phyloP scores from a whole-genome alignment of 2,888 invertebrate species.

The Venustoraphidia nigricollis region DNA sequence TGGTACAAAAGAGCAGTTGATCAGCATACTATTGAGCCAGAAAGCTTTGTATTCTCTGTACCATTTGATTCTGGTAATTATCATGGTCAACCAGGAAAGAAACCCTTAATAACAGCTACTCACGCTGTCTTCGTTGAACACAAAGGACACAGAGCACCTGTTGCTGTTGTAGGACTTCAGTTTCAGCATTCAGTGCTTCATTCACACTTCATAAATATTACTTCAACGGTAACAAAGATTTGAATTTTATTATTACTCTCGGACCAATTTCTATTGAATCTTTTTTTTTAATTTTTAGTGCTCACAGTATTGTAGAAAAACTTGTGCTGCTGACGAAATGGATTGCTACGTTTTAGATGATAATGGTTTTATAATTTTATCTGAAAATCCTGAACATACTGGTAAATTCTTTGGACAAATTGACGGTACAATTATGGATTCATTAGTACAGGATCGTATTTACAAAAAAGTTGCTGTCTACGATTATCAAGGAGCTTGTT shows the following conservation, averaged over 20 bases:
- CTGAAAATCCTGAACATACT: slow-evolving; percentile 72
- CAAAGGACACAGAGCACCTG: slow-evolving; percentile 70
- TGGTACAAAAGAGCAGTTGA: slow-evolving; percentile 85
- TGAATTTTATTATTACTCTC: not conserved
- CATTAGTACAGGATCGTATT: slow-evolving; percentile 76
- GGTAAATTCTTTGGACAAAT: slow-evolving; percentile 90
- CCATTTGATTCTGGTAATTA: slow-evolving; percentile 42
- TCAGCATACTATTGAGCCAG: slow-evolving; percentile 60
- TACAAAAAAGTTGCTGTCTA: slow-evolving; percentile 76
- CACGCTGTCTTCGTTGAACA: slow-evolving; percentile 80
- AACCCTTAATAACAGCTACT: slow-evolving; percentile 65
- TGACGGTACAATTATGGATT: slow-evolving; percentile 89
- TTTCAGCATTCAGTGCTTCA: slow-evolving; percentile 72
- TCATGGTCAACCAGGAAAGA: slow-evolving; percentile 11
- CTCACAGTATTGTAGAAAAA: slow-evolving; percentile 60
- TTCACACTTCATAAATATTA: slow-evolving; percentile 74
- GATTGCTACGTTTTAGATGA: slow-evolving; percentile 91
- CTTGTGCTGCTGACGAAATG: slow-evolving; percentile 71
- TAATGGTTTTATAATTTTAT: slow-evolving; percentile 85
- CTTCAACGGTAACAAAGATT: slow-evolving; percentile 52
- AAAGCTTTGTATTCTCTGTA: slow-evolving; percentile 70
- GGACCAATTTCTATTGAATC: not conserved
- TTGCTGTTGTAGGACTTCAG: slow-evolving; percentile 83
- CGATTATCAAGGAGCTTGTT: slow-evolving; percentile 81
- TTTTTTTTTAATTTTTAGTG: slow-evolving; percentile 37